phyloP scores from a whole-genome alignment of 2,113 vertebrate species.

The Zosterops hypoxanthus region DNA sequence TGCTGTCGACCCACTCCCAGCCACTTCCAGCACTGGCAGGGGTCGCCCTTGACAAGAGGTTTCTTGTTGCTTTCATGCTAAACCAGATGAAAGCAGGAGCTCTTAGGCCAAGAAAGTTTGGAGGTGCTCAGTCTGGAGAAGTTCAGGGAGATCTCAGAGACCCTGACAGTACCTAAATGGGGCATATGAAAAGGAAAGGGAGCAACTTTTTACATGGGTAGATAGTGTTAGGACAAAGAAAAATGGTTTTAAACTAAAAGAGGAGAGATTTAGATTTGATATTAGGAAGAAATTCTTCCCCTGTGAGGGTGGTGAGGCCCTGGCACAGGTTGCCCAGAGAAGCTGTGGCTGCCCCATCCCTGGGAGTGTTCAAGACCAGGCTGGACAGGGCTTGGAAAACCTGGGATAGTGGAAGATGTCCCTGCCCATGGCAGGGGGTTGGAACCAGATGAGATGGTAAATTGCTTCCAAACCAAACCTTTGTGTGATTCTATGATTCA shows the following conservation, averaged over 20 bases:
- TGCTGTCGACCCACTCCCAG: background rate
- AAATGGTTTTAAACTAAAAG: background rate
- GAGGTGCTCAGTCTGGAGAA: background rate
- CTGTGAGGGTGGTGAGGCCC: background rate
- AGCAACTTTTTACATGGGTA: background rate
- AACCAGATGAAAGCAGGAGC: background rate
- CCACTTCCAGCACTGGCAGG: background rate
- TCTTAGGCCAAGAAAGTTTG: background rate
- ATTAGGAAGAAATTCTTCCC: background rate
- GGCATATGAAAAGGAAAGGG: background rate
- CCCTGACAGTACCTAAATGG: background rate
- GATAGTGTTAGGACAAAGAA: background rate
- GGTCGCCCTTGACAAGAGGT: background rate
- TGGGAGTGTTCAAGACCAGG: background rate
- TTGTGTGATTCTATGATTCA: background rate
- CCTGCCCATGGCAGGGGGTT: background rate
- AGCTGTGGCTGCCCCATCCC: background rate
- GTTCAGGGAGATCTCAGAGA: background rate
- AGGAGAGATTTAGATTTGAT: background rate
- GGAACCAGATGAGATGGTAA: background rate
- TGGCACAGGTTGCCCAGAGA: background rate
- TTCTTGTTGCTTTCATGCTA: background rate
- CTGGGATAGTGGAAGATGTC: background rate
- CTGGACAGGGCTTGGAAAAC: rapidly evolving
- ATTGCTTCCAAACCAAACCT: background rate